These are phyloP conservation scores for Oreocharis arfaki DNA, from an alignment of 2,113 vertebrate genomes.

Conservation along the genomic window DNA sequence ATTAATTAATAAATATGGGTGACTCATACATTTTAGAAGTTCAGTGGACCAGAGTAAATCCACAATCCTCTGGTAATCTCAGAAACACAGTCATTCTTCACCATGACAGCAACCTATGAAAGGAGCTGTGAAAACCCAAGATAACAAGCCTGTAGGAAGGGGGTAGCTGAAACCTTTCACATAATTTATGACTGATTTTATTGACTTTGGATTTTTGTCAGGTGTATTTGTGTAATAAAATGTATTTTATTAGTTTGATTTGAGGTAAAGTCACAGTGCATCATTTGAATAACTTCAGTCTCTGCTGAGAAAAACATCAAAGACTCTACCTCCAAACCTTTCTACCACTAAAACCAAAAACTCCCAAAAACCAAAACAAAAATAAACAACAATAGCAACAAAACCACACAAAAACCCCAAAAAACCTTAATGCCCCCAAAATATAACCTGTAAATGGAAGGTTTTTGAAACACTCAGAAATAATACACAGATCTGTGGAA, in stretches of 20 bases:
- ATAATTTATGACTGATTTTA: neutral
- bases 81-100: neutral
- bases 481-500: neutral
- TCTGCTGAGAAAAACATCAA: neutral
- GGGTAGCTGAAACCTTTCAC: neutral
- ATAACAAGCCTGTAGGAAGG: neutral
- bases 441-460: neutral
- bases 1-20: neutral
- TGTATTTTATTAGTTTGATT: neutral
- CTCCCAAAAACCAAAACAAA: neutral
- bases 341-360: neutral
- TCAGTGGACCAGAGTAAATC: neutral
- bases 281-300: neutral
- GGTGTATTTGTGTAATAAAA: neutral
- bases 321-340: neutral
- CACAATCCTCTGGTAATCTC: constrained; percentile 2
- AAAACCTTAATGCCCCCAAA: rapidly evolving
- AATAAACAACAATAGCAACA: neutral
- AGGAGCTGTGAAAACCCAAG: constrained; percentile 23
- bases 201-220: neutral
- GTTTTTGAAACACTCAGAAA: neutral
- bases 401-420: neutral
- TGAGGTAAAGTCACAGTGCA: neutral
- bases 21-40: neutral
- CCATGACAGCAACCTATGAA: neutral